Evolutionary conservation across 2,888 invertebrate species (phyloP), one percentile per base, ranked within the genome.

Genomic region (Trissoscelio sp.): DNA sequence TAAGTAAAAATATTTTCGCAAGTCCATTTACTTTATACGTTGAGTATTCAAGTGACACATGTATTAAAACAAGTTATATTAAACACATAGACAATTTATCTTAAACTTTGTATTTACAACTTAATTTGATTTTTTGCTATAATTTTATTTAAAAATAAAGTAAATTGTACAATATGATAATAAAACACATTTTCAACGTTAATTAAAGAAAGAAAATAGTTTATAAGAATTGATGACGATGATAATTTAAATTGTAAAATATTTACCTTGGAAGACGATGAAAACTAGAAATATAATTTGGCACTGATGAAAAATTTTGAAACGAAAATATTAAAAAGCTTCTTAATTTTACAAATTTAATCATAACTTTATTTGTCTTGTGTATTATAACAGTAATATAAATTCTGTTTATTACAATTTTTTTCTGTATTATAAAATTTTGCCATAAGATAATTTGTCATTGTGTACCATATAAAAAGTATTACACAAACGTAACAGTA

Each of bases 401-500:
- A 53, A 37, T 18, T 16, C 9, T 57, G 7, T 31, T 53, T 31
- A 57, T 37, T 57, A 57, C 20, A 57, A 24, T 37, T 9, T 48
- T 22, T 37, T 39, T 34, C 28, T 11, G 3, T 39, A 75, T 79
- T 44, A 44, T 18, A 44, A 60, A 82, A 42, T 20, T 66, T 57
- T 16, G 4, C 22, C 18, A 1, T 9, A 55, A 46, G 60, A 48
- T 58, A 70, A 57, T 51, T 58, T 70, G 57, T 58, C 70, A 46
- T 34, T 18, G 28, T 53, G 14, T 42, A 67, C n/a, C 12, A 18
- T 37, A 67, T 51, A 55, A 74, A 58, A 69, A 73, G 20, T 73
- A 66, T 58, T 57, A 64, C 5, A 34, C 57, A 51, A 69, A 46
- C 53, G 37, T 79, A 78, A 73, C 70, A 51, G 20, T 79, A 73